Percentiles rank a stretch among this genome's conserved stretches.
These are phyloP conservation scores for Apostichopus leukothele DNA, from an alignment of 53 echinoderm and acorn worm genomes.

Conservation along the genomic window DNA sequence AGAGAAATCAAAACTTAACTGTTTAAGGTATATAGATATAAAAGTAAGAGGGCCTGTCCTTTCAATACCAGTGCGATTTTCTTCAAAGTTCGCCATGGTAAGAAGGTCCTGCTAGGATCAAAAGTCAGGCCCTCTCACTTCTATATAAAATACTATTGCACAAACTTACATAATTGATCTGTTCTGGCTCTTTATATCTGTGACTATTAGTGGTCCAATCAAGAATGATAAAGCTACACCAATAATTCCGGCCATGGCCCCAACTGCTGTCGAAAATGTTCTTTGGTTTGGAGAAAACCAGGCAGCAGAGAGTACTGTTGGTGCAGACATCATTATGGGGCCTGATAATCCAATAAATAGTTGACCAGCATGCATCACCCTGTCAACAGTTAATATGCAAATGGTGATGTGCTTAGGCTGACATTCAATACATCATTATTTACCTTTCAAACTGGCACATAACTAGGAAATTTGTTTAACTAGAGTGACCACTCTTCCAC, in stretches of 20 bases:
- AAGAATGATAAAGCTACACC: constrained; percentile 77
- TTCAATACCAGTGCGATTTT: too few relatives aligned
- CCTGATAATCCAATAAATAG: constrained; percentile 81
- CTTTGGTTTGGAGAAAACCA: constrained; percentile 90
- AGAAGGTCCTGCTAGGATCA: too few relatives aligned
- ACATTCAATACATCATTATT: too few relatives aligned
- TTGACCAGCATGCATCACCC: constrained; percentile 86
- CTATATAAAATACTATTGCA: too few relatives aligned
- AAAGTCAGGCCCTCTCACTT: too few relatives aligned
- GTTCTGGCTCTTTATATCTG: constrained; percentile 41
- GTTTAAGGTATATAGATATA: too few relatives aligned
- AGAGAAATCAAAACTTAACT: too few relatives aligned
- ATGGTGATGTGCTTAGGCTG: background rate
- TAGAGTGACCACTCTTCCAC: too few relatives aligned
- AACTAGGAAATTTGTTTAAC: too few relatives aligned
- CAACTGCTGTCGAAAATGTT: constrained; percentile 81
- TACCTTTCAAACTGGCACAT: too few relatives aligned
- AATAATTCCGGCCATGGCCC: constrained; percentile 55
- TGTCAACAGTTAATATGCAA: constrained; percentile 15
- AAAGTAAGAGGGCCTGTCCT: too few relatives aligned
- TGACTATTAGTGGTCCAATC: constrained; percentile 70
- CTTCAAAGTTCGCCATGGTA: too few relatives aligned
- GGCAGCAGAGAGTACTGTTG: constrained; percentile 69
- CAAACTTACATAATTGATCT: constrained; percentile 42
- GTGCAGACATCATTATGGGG: constrained; percentile 76